These are phyloP conservation scores for Pelecanoides urinatrix DNA, from an alignment of 2,113 vertebrate species.

Conservation along the genomic window DNA sequence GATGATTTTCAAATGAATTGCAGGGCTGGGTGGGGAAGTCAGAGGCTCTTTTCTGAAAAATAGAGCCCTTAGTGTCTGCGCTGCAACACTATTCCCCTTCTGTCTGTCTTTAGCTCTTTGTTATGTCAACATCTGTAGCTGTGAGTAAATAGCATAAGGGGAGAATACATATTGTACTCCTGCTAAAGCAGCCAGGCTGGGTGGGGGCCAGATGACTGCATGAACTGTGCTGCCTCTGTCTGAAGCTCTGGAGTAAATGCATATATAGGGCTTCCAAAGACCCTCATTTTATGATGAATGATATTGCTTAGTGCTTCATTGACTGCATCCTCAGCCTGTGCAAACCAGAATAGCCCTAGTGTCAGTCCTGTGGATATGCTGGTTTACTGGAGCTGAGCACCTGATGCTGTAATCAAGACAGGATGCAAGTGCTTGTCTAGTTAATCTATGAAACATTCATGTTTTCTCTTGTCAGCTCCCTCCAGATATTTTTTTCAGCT, in stretches of 20 bases:
- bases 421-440: neutral
- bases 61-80: slow-evolving; percentile 34
- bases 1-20: slow-evolving; percentile 29
- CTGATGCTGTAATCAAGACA: neutral
- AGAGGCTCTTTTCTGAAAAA: slow-evolving; percentile 41
- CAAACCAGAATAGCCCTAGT: neutral
- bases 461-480: neutral
- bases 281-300: neutral
- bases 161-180: slow-evolving; percentile 49
- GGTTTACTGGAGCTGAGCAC: neutral
- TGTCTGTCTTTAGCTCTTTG: slow-evolving; percentile 67
- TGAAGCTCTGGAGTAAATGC: neutral
- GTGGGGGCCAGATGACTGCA: neutral
- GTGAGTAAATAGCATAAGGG: slow-evolving; percentile 49
- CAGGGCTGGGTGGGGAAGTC: slow-evolving; percentile 39
- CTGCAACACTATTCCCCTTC: slow-evolving; percentile 38
- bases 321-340: neutral
- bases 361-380: neutral
- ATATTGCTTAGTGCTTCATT: neutral
- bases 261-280: neutral
- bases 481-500: neutral
- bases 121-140: slow-evolving; percentile 67
- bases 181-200: slow-evolving; percentile 11
- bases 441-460: neutral
- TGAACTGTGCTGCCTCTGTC: slow-evolving; percentile 15